phyloP scores from a whole-genome alignment of 2,797 vertebrate genomes.

The Pangasius mekongensis region DNA sequence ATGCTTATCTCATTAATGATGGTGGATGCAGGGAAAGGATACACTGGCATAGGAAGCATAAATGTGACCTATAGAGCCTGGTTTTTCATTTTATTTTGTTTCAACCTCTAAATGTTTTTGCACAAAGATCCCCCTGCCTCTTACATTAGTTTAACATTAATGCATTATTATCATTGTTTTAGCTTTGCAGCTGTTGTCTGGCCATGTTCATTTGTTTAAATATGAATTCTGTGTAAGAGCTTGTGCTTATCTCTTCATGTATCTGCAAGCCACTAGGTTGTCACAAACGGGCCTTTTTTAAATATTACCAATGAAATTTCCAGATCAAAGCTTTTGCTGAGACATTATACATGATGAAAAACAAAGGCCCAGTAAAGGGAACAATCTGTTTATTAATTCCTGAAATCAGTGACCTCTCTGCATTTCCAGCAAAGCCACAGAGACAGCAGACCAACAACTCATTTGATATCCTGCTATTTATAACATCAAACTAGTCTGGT shows the following conservation, averaged over 20 bases:
- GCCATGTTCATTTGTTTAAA: background rate
- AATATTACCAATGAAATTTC: background rate
- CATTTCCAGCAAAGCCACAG: background rate
- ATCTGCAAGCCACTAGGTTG: background rate
- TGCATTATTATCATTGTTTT: background rate
- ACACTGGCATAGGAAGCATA: background rate
- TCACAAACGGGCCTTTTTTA: background rate
- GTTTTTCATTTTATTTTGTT: background rate
- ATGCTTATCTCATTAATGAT: background rate
- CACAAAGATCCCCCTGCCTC: background rate
- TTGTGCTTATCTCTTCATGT: background rate
- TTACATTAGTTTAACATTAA: background rate
- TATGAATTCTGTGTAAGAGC: background rate
- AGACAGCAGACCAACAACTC: conserved; percentile 1
- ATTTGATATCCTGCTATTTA: conserved; percentile 26
- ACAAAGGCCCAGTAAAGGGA: background rate
- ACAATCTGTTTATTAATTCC: conserved; percentile 25
- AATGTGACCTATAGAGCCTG: background rate
- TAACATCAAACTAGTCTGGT: background rate
- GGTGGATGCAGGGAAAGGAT: background rate
- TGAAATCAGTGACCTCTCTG: conserved; percentile 1
- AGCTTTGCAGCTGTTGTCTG: background rate
- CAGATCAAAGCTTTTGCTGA: background rate
- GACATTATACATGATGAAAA: background rate
- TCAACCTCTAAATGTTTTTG: background rate